phyloP scores from a whole-genome alignment of 2,797 vertebrate genomes.

The Bufotes viridis region DNA sequence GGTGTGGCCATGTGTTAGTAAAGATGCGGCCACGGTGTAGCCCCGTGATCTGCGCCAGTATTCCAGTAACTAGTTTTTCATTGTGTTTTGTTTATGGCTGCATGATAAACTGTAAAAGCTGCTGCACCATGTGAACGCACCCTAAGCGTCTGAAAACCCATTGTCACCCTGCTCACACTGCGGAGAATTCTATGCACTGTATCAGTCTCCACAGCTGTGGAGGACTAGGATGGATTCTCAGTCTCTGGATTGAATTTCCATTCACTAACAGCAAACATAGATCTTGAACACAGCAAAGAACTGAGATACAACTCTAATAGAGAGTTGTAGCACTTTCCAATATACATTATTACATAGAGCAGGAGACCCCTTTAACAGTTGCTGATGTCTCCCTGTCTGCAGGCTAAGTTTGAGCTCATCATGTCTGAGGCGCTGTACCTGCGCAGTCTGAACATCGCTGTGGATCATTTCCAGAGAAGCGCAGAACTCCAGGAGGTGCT shows the following conservation, averaged over 20 bases:
- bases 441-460: conserved; percentile 90
- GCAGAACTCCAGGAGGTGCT: conserved; percentile 80
- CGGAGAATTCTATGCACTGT: too few species aligned
- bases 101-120: too few species aligned
- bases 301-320: too few species aligned
- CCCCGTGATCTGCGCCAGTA: too few species aligned
- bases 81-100: too few species aligned
- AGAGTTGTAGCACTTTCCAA: not conserved
- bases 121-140: too few species aligned
- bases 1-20: too few species aligned
- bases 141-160: too few species aligned
- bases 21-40: too few species aligned
- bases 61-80: too few species aligned
- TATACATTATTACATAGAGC: not conserved
- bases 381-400: not conserved
- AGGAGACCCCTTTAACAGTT: not conserved
- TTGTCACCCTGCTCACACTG: too few species aligned
- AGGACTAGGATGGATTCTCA: not conserved
- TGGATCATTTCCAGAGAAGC: conserved; percentile 91
- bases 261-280: not conserved
- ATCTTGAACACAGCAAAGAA: not conserved
- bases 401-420: conserved; percentile 96
- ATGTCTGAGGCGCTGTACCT: conserved; percentile 95
- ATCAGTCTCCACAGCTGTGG: not conserved
- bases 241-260: not conserved